Base-by-base conservation (phyloP, 2,888 invertebrate genomes). In the Catocala sponsa region DNA sequence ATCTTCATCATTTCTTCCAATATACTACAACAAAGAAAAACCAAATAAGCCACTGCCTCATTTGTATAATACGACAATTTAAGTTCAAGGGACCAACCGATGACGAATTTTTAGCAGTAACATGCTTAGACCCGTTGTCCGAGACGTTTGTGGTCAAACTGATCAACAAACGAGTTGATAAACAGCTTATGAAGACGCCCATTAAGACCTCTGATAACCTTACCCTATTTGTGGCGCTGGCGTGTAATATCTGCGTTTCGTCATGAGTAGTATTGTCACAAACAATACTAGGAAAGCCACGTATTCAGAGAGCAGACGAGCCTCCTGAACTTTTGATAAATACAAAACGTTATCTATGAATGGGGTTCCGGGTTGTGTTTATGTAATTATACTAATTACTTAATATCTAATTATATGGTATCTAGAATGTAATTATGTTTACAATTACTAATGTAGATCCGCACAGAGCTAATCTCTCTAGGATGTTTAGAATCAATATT, bases 1-100 rank as follows among this genome's bases (percentile, higher is more conserved):
- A 92, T 88, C 87, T 92, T 94, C 88, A 85, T 90, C 86, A 94
- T 91, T 90, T 95, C 95, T 82, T 94, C 95, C 77, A 94, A 83
- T 82, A 94, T 89, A 81, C 95, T 95, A 88, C 68, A 94, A 91
- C 83, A 88, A 89, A 75, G 68, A 49, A 35, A 56, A 59, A 68
- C 50, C 59, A 42, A 51, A 53, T 66, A 62, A 68, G 51, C 56
- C 58, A 63, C 68, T 59, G 15, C n/a, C n/a, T 54, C 51, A 68
- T 78, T 74, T 70, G 66, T 79, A 82, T 79, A 83, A 77, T 81
- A 73, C 65, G 52, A 56, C 65, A 55, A 80, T 80, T 83, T 78
- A 72, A 72, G 75, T 70, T 70, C 63, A 66, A 70, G 65, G 55
- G 52, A 88, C 88, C 59, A 74, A 90, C 90, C 83, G 80, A 77